These are phyloP conservation scores for Ammodytes dubius DNA, from an alignment of 2,113 vertebrate species.

Conservation along the genomic window DNA sequence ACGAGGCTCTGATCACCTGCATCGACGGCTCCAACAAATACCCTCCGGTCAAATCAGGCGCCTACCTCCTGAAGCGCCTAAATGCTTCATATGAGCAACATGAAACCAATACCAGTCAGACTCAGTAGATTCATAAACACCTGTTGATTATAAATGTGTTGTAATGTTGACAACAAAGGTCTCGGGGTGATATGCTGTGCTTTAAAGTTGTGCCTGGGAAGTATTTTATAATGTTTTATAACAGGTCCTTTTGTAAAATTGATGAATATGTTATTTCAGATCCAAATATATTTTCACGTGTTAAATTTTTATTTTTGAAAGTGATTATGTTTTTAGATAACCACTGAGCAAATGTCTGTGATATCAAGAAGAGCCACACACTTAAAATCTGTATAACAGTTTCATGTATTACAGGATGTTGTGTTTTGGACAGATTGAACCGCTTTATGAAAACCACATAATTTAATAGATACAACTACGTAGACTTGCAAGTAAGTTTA, in stretches of 20 bases:
- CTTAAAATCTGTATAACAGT: too few relatives aligned
- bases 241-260: neutral
- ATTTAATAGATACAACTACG: too few relatives aligned
- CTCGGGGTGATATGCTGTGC: neutral
- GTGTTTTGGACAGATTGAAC: too few relatives aligned
- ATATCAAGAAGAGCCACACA: neutral
- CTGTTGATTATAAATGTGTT: too few relatives aligned
- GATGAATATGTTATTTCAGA: neutral
- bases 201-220: neutral
- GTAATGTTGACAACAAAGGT: too few relatives aligned
- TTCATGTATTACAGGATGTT: too few relatives aligned
- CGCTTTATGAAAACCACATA: too few relatives aligned
- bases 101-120: neutral
- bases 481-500: too few relatives aligned
- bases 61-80: constrained; percentile 57
- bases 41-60: constrained; percentile 65
- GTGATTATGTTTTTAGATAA: neutral
- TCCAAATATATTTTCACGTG: too few relatives aligned
- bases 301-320: neutral
- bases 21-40: constrained; percentile 81
- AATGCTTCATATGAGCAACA: too few relatives aligned
- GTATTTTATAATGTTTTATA: neutral
- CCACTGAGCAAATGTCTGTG: neutral
- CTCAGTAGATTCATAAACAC: too few relatives aligned
- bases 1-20: constrained; percentile 75